Conservation (phyloP, 2,888 invertebrate genomes). For the Microplitis deprimator region DNA sequence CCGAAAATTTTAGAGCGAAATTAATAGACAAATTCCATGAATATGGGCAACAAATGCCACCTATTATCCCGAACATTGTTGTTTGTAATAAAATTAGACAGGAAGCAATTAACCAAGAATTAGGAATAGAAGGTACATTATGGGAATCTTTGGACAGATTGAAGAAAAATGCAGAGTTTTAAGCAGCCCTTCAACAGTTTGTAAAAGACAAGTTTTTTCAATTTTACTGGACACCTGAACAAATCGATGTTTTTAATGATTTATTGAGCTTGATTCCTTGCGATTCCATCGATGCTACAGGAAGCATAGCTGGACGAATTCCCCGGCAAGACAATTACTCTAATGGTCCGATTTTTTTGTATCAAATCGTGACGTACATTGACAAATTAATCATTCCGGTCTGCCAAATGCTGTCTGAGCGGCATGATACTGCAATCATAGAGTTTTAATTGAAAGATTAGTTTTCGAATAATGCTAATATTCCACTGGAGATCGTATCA, state of each 20-base stretch:
- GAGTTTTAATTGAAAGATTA: constrained; percentile 34
- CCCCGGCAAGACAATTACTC: constrained; percentile 15
- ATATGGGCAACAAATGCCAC: constrained; percentile 37
- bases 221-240: constrained; percentile 37
- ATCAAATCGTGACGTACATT: constrained; percentile 37
- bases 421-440: constrained; percentile 33
- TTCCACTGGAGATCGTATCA: constrained; percentile 37
- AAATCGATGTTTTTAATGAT: constrained; percentile 37
- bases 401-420: constrained; percentile 33
- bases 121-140: constrained; percentile 31
- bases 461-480: constrained; percentile 24
- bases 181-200: constrained; percentile 17
- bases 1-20: constrained; percentile 26
- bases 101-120: constrained; percentile 32
- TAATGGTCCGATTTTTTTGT: constrained; percentile 37
- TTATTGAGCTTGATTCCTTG: constrained; percentile 27
- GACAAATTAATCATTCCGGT: constrained; percentile 34
- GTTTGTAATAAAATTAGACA: constrained; percentile 30
- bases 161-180: constrained; percentile 27
- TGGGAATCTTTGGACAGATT: constrained; percentile 29
- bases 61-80: constrained; percentile 28
- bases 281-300: constrained; percentile 41
- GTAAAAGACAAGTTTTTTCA: constrained; percentile 14
- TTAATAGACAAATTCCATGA: constrained; percentile 32
- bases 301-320: constrained; percentile 33